Base-by-base conservation (phyloP, 1,140 invertebrate species). In the Dryas iulia region DNA sequence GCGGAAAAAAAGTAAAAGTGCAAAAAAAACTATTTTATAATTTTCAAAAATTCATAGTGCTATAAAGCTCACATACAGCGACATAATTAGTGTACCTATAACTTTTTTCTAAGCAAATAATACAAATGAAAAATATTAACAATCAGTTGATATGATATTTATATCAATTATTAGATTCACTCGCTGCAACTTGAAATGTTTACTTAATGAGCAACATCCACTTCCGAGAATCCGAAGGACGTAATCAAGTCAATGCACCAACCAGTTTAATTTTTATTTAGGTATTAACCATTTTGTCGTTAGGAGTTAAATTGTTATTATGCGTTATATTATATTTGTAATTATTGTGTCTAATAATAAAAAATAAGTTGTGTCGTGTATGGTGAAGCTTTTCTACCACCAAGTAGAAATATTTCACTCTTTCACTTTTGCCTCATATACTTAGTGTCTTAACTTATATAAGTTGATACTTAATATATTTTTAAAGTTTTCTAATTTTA, bases 181-280 rank as follows among this genome's bases (percentile, higher is more conserved):
- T 47, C 14, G 8, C 14, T 18, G 6, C 35, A 21, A 18, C 39
- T 21, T 10, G 39, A 47, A 47, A 10, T 21, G 8, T 47, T 47
- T 47, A 47, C 0, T 21, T 47, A 11, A 21, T 11, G 39, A 21
- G 39, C 8, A 47, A 47, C 7, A 21, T 47, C 14, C 8, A 47
- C 18, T 47, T 47, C 39, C 39, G 39, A 47, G 39, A 47, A 47
- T 47, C 8, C 39, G 39, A 47, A 47, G 39, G 39, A 47, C 39
- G 18, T 11, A 21, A 47, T 47, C 39, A 47, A 21, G 39, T 47
- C 39, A 21, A 47, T 47, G 18, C 39, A 47, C 14, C 21, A 11
- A 3, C 8, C 59, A 47, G 31, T 61, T 28, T 28, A 21, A 61
- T 52, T 61, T 47, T 25, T 47, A 18, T 47, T 52, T 35, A 60